Evolutionary conservation across 2,113 vertebrate species (phyloP).

Genomic region (Proterorhinus semilunaris): DNA sequence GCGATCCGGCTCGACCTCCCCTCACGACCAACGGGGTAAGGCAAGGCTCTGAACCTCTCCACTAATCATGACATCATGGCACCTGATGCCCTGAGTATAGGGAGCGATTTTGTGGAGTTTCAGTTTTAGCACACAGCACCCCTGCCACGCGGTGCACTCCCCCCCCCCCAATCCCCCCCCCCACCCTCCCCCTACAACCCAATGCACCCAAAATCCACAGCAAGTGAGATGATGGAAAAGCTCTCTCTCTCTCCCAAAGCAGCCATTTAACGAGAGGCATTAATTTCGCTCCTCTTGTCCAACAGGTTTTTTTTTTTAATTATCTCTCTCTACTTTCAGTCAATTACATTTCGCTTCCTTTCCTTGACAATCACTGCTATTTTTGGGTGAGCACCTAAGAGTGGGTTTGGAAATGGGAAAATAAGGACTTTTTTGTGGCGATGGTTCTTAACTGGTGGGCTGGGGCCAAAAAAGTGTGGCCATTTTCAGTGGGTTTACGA

Average conservation of each 20-base stretch:
- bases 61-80: slow-evolving; percentile 79
- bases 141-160: slow-evolving; percentile 48
- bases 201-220: slow-evolving; percentile 58
- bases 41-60: slow-evolving; percentile 72
- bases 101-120: slow-evolving; percentile 76
- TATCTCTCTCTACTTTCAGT: slow-evolving; percentile 78
- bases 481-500: too few species aligned
- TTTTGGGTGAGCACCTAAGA: slow-evolving; percentile 73
- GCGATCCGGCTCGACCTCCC: slow-evolving; percentile 34
- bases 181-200: slow-evolving; percentile 38
- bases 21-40: slow-evolving; percentile 53
- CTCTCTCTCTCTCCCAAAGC: slow-evolving; percentile 64
- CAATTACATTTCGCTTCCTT: slow-evolving; percentile 81
- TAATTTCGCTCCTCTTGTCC: slow-evolving; percentile 74
- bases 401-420: slow-evolving; percentile 40
- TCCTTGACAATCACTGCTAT: slow-evolving; percentile 80
- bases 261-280: slow-evolving; percentile 74
- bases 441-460: too few species aligned
- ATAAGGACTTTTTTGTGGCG: too few species aligned
- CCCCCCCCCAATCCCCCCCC: slow-evolving; percentile 43
- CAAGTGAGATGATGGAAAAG: slow-evolving; percentile 57
- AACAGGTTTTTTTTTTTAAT: slow-evolving; percentile 77
- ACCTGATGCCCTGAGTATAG: slow-evolving; percentile 78
- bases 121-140: slow-evolving; percentile 62
- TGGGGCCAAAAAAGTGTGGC: too few species aligned